These are phyloP conservation scores for Adrianichthys oophorus DNA, from an alignment of 2,797 vertebrate genomes.

Conservation along the genomic window DNA sequence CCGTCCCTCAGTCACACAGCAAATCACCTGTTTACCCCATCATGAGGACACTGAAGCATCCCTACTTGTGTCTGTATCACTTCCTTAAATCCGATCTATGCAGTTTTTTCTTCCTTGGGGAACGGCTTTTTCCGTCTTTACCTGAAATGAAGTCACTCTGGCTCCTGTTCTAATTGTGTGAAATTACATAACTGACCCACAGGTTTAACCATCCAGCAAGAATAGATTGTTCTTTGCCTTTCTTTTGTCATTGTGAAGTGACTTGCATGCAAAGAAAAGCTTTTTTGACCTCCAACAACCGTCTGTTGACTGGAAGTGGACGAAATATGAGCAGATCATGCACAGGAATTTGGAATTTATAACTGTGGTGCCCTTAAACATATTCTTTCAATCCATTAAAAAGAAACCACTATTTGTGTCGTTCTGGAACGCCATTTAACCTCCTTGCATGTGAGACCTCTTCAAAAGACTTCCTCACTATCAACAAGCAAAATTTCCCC, in stretches of 20 bases:
- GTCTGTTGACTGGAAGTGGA: not conserved
- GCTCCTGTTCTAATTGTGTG: constrained; percentile 33
- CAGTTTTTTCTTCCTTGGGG: constrained; percentile 7
- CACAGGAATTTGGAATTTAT: not conserved
- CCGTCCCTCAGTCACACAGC: too few species aligned
- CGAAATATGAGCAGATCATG: not conserved
- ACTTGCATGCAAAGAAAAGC: constrained; percentile 14
- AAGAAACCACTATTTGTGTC: not conserved
- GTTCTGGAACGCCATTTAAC: too few species aligned
- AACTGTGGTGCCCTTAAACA: not conserved
- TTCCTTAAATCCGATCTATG: too few species aligned
- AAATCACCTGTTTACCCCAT: too few species aligned
- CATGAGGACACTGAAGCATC: too few species aligned
- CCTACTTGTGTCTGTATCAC: too few species aligned
- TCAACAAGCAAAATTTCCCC: not conserved
- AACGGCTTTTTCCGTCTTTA: constrained; percentile 20
- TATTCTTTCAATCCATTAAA: not conserved
- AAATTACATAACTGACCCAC: constrained; percentile 55
- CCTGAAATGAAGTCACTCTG: constrained; percentile 23
- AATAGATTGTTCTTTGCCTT: constrained; percentile 34
- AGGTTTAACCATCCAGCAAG: constrained; percentile 33
- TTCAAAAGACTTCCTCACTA: not conserved
- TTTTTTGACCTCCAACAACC: constrained; percentile 19
- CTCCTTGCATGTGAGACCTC: too few species aligned
- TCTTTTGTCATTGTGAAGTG: constrained; percentile 22